phyloP scores from a whole-genome alignment of 1,140 invertebrate genomes.

The Chironomus tepperi region DNA sequence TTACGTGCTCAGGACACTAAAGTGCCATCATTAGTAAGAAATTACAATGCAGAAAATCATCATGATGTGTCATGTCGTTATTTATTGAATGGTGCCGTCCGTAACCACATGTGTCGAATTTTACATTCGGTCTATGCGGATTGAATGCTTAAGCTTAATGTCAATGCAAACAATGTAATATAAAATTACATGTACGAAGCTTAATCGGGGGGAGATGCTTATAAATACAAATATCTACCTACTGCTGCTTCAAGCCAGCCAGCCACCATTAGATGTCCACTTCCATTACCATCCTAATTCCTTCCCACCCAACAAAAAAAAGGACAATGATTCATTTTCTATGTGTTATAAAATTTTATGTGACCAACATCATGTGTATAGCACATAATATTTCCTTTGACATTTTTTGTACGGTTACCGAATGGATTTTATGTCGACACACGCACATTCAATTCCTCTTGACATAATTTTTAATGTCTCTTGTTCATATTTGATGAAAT shows the following conservation, averaged over 20 bases:
- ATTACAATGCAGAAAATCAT: too few species aligned
- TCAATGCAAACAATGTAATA: background rate
- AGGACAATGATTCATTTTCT: background rate
- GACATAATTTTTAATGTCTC: background rate
- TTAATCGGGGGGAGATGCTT: background rate
- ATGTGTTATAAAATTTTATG: background rate
- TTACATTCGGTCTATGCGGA: too few species aligned
- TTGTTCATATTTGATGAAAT: slow-evolving; percentile 9
- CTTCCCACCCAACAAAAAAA: background rate
- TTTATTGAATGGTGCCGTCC: too few species aligned
- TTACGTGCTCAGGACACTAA: too few species aligned
- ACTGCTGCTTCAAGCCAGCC: background rate
- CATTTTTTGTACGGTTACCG: background rate
- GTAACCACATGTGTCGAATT: too few species aligned
- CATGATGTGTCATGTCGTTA: too few species aligned
- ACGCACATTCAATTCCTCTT: background rate
- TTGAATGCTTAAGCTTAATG: too few species aligned
- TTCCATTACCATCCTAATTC: background rate
- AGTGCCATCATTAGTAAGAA: too few species aligned
- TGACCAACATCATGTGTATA: background rate
- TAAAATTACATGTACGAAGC: background rate
- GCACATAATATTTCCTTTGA: background rate
- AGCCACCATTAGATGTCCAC: too few species aligned
- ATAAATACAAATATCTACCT: background rate
- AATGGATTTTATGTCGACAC: background rate